Conservation (phyloP, 2,888 invertebrate species). For the Acanthosepion pharaonis region DNA sequence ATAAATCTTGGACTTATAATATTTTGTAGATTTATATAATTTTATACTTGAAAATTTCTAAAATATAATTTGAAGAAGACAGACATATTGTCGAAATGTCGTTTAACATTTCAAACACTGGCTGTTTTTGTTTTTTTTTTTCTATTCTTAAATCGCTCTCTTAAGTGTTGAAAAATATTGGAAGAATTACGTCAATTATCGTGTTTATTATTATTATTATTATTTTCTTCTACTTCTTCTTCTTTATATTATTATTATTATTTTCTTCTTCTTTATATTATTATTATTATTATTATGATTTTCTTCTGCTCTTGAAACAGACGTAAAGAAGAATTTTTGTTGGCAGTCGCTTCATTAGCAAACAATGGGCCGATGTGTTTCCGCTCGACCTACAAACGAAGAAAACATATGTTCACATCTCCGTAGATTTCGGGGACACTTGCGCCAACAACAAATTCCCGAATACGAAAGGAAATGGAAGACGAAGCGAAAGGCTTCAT, state of each 20-base stretch:
- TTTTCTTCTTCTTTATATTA: not conserved
- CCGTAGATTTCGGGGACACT: constrained; percentile 15
- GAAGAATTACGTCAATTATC: too few species aligned
- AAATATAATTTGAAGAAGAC: too few species aligned
- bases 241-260: not conserved
- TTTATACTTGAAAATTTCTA: too few species aligned
- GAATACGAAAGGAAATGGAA: not conserved
- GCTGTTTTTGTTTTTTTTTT: too few species aligned
- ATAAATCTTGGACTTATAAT: too few species aligned
- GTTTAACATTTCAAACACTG: too few species aligned
- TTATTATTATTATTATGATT: not conserved
- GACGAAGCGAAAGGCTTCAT: not conserved
- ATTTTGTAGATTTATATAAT: too few species aligned
- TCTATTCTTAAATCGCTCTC: too few species aligned
- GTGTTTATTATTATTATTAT: too few species aligned
- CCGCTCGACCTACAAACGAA: not conserved
- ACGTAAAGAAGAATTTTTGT: not conserved
- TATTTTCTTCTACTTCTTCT: too few species aligned
- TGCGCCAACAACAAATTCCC: not conserved
- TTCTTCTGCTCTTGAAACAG: not conserved
- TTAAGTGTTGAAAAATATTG: too few species aligned
- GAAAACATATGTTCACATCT: not conserved
- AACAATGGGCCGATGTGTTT: not conserved
- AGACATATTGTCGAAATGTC: too few species aligned
- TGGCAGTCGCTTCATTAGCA: not conserved